Percentiles rank a stretch among this genome's conserved stretches.
Conservation (phyloP, 2,888 invertebrate species). For the Bombyx huttoni region DNA sequence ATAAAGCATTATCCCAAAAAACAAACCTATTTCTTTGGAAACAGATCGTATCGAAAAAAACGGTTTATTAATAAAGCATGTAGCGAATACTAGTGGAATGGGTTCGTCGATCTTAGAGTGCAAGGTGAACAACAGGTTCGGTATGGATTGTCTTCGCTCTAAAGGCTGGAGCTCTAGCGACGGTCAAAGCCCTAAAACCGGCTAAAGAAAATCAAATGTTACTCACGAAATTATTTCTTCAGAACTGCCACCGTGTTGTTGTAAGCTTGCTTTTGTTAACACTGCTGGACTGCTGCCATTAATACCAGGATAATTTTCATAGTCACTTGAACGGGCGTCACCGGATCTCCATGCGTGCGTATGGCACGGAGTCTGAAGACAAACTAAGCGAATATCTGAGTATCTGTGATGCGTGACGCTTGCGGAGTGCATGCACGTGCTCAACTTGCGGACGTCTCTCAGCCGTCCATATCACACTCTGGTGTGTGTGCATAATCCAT, state of each 20-base stretch:
- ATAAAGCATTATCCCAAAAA: too few species aligned
- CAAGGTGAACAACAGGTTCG: conserved; percentile 51
- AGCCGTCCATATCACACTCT: not conserved
- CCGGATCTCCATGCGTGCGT: conserved; percentile 46
- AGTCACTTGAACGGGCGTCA: conserved; percentile 50
- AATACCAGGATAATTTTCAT: conserved; percentile 42
- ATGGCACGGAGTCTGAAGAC: conserved; percentile 44
- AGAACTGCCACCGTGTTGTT: conserved; percentile 21
- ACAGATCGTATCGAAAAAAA: too few species aligned
- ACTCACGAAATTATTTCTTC: conserved; percentile 51
- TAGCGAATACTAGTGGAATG: conserved; percentile 19
- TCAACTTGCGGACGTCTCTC: conserved; percentile 5
- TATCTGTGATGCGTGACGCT: conserved; percentile 60
- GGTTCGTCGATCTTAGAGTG: conserved; percentile 33
- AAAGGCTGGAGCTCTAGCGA: conserved; percentile 26
- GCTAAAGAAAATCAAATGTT: conserved; percentile 16
- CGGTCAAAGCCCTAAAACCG: conserved; percentile 35
- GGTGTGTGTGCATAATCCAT: not conserved
- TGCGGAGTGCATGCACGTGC: conserved; percentile 64
- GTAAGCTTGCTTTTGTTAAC: conserved; percentile 17
- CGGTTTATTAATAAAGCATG: not conserved
- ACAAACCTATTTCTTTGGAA: too few species aligned
- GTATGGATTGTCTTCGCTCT: conserved; percentile 34
- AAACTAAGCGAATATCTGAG: conserved; percentile 63
- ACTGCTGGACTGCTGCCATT: conserved; percentile 27